phyloP scores from a whole-genome alignment of 2,797 vertebrate species.

The Cephalopachus bancanus region DNA sequence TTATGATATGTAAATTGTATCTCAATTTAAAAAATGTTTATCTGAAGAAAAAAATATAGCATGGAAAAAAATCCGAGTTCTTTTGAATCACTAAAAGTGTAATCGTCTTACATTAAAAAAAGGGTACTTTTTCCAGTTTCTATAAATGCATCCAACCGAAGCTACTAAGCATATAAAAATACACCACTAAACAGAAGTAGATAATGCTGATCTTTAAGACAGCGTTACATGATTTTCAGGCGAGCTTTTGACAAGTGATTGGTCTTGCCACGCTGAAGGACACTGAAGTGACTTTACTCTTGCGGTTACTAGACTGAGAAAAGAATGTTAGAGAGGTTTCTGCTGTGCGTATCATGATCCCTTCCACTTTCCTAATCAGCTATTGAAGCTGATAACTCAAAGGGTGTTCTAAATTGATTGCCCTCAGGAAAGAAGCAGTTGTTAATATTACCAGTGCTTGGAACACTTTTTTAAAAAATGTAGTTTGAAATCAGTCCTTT shows the following conservation, averaged over 20 bases:
- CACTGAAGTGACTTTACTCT: not conserved
- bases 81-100: not conserved
- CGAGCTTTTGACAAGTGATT: not conserved
- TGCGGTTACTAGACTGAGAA: not conserved
- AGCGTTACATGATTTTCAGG: not conserved
- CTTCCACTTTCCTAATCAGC: not conserved
- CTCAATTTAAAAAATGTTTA: not conserved
- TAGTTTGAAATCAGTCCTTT: not conserved
- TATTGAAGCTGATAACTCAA: not conserved
- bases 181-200: not conserved
- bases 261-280: not conserved
- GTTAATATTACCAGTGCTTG: not conserved
- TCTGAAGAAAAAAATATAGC: not conserved
- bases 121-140: not conserved
- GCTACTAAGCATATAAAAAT: not conserved
- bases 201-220: not conserved
- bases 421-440: not conserved
- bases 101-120: not conserved
- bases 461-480: not conserved
- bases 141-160: not conserved
- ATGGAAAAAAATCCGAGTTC: not conserved
- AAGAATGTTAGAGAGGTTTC: not conserved
- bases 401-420: not conserved
- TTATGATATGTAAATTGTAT: not conserved
- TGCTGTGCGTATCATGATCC: no score